Evolutionary conservation across 1,140 invertebrate genomes (phyloP).

Genomic region (Thaumetopoea pityocampa): DNA sequence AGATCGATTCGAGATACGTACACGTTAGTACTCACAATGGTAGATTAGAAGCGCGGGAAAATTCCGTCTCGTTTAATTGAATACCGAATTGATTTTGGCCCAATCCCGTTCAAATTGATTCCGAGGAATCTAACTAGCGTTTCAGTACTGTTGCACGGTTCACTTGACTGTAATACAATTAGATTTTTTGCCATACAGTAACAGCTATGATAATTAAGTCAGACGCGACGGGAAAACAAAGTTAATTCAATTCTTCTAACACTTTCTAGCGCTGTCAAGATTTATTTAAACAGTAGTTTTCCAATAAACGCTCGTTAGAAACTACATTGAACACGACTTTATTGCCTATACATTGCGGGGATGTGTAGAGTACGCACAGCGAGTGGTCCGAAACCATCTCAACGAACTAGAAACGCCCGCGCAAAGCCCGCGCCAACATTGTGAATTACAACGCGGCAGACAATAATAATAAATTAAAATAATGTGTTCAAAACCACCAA

Average conservation of each 20-base stretch:
- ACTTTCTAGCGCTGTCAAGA: slow-evolving; percentile 5
- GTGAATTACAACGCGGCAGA: slow-evolving; percentile 28
- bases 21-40: slow-evolving; percentile 50
- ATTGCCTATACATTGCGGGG: slow-evolving; percentile 7
- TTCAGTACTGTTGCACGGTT: slow-evolving; percentile 43
- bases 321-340: no score
- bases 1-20: slow-evolving; percentile 56
- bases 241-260: slow-evolving; percentile 10
- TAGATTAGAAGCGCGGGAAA: slow-evolving; percentile 62
- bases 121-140: slow-evolving; percentile 39
- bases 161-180: slow-evolving; percentile 37
- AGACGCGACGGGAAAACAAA: not conserved
- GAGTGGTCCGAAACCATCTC: slow-evolving; percentile 4
- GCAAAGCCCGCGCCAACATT: slow-evolving; percentile 12
- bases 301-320: no score
- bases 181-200: slow-evolving; percentile 24
- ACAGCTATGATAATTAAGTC: slow-evolving; percentile 12
- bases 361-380: slow-evolving; percentile 3
- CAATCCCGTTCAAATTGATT: slow-evolving; percentile 51
- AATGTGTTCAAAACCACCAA: slow-evolving; percentile 42
- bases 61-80: slow-evolving; percentile 62
- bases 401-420: no score
- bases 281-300: no score
- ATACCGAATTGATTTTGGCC: slow-evolving; percentile 56
- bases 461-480: slow-evolving; percentile 47